These are phyloP conservation scores for Ophioninae sp. DNA, from an alignment of 2,888 invertebrate species.

Conservation along the genomic window DNA sequence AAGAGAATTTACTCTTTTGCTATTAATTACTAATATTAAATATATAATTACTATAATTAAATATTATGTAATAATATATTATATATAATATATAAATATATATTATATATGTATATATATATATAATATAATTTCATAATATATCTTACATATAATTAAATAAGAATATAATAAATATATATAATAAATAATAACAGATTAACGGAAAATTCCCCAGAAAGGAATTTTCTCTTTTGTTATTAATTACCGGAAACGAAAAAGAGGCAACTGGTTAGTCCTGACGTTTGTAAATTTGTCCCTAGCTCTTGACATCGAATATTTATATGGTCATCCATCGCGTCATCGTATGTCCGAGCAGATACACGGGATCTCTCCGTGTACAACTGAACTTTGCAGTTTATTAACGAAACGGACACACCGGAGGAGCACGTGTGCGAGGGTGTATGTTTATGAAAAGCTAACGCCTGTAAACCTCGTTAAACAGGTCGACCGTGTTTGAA, in stretches of 20 bases:
- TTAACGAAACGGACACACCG: constrained; percentile 11
- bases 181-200: too few relatives aligned
- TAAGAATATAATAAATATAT: too few relatives aligned
- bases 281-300: neutral
- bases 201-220: too few relatives aligned
- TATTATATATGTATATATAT: too few relatives aligned
- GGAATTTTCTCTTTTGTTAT: neutral
- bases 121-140: too few relatives aligned
- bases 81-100: too few relatives aligned
- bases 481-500: constrained; percentile 42
- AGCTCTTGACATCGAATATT: neutral
- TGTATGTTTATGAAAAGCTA: constrained; percentile 15
- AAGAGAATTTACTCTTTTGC: too few relatives aligned
- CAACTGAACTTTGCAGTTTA: constrained; percentile 10
- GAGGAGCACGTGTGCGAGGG: neutral
- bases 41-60: too few relatives aligned
- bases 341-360: neutral
- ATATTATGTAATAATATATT: too few relatives aligned
- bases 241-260: neutral
- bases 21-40: too few relatives aligned
- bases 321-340: neutral
- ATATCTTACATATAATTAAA: too few relatives aligned
- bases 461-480: constrained; percentile 41
- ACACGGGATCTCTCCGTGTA: neutral
- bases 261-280: neutral